Base-by-base conservation (phyloP, 2,888 invertebrate genomes). In the Hyles lineata region DNA sequence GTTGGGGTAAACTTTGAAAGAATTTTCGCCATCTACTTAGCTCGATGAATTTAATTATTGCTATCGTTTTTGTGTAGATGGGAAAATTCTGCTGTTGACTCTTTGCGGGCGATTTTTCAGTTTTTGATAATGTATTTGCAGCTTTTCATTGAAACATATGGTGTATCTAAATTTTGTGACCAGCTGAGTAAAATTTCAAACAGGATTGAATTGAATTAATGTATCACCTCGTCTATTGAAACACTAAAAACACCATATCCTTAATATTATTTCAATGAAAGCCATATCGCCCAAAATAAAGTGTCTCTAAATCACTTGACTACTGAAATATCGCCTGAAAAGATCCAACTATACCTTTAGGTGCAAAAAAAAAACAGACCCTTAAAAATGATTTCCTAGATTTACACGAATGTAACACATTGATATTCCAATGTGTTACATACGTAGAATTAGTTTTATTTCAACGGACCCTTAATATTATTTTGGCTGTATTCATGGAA, bases 401-500 rank as follows among this genome's bases (percentile, higher is more conserved):
- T 43, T 43, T 43, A 43, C 11, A 15, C 43, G 43, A 11, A 43
- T 15, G 43, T 43, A 11, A 43, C 43, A 43, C 43, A 43, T 43
- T 43, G 43, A 43, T 15, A 43, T 11, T 3, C 11, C 43, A 43
- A 43, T 1, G 43, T 43, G 11, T 43, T 15, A 43, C 43, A 43
- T 43, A 11, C 43, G 43, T 43, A 3, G 1, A 15, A 43, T 11
- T 43, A 43, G 43, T 43, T 43, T 11, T 43, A 43, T 15, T 43
- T 43, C 43, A 43, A 35, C n/a, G 35, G 4, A 23, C 7, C 1
- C 35, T 17, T 50, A 43, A 43, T 7, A 67, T 67, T 67, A 67
- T 67, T 63, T 67, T 67, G 67, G 50, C 67, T 67, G 67, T 67
- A 55, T 35, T 19, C 17, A 23, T 5, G 9, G 67, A 67, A 63